Base-by-base conservation (phyloP, 2,113 vertebrate genomes). In the Tetrax tetrax region DNA sequence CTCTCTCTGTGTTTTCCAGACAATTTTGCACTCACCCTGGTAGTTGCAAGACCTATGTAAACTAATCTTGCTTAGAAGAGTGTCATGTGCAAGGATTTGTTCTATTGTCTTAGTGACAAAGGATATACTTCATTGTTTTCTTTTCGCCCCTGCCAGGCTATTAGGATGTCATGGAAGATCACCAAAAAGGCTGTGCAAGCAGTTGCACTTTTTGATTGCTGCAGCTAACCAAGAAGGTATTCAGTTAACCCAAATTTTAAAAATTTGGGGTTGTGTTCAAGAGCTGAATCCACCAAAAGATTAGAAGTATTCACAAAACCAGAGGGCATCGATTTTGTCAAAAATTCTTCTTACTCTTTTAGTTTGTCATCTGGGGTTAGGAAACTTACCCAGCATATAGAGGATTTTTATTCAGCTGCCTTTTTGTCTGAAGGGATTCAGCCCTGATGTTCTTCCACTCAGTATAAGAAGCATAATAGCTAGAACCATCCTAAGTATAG, bases 401-500 rank as follows among this genome's bases (percentile, higher is more conserved):
- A 57, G 65, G 64, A 64, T 87, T 81, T 84, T 94, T 38, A 96
- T 81, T 79, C 76, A 68, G 60, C 43, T 95, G 83, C 60, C 43
- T 89, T 94, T 92, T 91, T 75, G 33, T 89, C 64, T 82, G 77
- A 78, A 84, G 72, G 43, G 48, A 78, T 87, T 75, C 69, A 93
- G 48, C 29, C 77, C 53, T 75, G 29, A 68, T 64, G 65, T 84
- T 93, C 66, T 88, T 92, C 51, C 33, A 60, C 33, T 82, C 27
- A 54, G 35, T 68, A 43, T 3, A 4, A 78, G 83, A 94, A 78
- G 24, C 35, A 31, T 68, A 87, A 68, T 43, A 84, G 77, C 48
- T 79, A 84, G 77, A 93, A 78, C 65, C 51, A 87, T 38, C 19
- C 75, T 80, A 94, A 80, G 53, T 86, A 92, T 53, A 92, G 82